These are phyloP conservation scores for Dendropsophus ebraccatus DNA, from an alignment of 2,113 vertebrate genomes.

Conservation along the genomic window DNA sequence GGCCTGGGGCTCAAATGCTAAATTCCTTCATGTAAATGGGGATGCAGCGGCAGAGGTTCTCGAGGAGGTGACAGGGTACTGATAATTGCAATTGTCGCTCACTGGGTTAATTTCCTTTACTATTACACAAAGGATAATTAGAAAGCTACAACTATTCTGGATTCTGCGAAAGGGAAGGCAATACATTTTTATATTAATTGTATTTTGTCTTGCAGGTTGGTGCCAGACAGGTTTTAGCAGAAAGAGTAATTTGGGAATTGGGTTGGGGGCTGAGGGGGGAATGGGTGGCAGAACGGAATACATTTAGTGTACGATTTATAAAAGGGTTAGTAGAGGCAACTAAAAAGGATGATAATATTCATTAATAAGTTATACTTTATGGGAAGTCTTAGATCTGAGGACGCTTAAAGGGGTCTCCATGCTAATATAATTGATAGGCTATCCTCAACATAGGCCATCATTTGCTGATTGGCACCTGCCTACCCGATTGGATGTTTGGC, in stretches of 20 bases:
- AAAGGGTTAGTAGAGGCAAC: not conserved
- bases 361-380: not conserved
- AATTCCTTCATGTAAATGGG: conserved; percentile 48
- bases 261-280: not conserved
- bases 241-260: not conserved
- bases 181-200: conserved; percentile 33
- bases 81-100: conserved; percentile 60
- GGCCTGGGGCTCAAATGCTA: conserved; percentile 40
- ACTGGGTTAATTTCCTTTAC: conserved; percentile 59
- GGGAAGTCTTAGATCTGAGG: not conserved
- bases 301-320: not conserved
- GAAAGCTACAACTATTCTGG: conserved; percentile 23
- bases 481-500: too few relatives aligned
- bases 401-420: not conserved
- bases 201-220: conserved; percentile 42
- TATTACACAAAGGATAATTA: conserved; percentile 54
- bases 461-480: too few relatives aligned
- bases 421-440: too few relatives aligned
- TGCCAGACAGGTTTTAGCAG: conserved; percentile 37
- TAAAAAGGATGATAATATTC: not conserved
- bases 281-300: not conserved
- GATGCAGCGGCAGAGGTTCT: conserved; percentile 50
- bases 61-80: conserved; percentile 52
- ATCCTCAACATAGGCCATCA: too few relatives aligned
- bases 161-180: conserved; percentile 1